Evolutionary conservation across 2,888 invertebrate species (phyloP), one percentile per base, ranked within the genome.

Genomic region (Morpho helenor): DNA sequence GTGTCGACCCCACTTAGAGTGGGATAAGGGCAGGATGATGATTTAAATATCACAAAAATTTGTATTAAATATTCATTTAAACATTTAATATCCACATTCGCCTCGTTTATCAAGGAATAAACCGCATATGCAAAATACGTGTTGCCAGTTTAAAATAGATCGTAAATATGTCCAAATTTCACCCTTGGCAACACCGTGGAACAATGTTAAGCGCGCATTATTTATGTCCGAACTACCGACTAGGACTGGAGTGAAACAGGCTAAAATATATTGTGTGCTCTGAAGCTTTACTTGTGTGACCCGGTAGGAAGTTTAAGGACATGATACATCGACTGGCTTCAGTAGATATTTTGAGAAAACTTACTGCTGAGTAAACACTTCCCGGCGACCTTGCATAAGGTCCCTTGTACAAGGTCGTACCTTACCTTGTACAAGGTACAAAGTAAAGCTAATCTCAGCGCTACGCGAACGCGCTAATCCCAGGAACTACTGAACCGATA

Each of bases 211-310:
- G 63, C 65, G 65, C 55, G 59, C 60, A 67, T 67, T 67, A 67
- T 67, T 67, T 63, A 67, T 67, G 65, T 64, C 52, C 52, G 58
- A 58, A 62, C 60, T 61, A 63, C 59, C 55, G 49, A 59, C 58
- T 56, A 56, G 60, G 60, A 65, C 57, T 57, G 66, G 62, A 67
- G 66, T 66, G 63, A 66, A 65, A 67, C 65, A 58, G 61, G 65
- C 63, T 66, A 57, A 68, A 67, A 66, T 67, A 68, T 67, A 64
- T 63, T 66, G 68, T 68, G 66, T 66, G 64, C 59, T 57, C 61
- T 62, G 62, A 66, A 57, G 62, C 64, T 62, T 60, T 57, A 65
- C 59, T 63, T 60, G 58, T 60, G 61, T 56, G 54, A 57, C 49
- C 48, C 53, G 61, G 43, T 59, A 61, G 56, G 59, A 57, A 50